Conservation (phyloP, 2,888 invertebrate genomes). For the Coelinius sp. region DNA sequence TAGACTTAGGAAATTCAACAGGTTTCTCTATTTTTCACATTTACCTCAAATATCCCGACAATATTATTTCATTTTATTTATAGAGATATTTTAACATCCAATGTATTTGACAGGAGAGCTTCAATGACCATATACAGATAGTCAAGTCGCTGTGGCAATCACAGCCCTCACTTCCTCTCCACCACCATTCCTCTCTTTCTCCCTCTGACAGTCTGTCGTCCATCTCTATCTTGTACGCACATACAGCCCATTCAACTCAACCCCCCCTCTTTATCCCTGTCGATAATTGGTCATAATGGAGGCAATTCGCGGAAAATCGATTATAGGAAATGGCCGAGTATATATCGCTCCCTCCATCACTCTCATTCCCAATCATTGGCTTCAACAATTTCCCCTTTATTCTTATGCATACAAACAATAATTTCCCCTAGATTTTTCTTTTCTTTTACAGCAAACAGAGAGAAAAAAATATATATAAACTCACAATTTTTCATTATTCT, state of each 20-base stretch:
- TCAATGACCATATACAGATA: not conserved
- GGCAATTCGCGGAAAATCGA: conserved; percentile 67
- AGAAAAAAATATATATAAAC: not conserved
- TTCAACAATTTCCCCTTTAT: conserved; percentile 31
- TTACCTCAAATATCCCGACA: too few species aligned
- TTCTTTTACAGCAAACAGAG: not conserved
- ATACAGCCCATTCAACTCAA: conserved; percentile 36
- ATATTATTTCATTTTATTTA: too few species aligned
- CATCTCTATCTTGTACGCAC: conserved; percentile 17
- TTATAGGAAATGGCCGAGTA: conserved; percentile 62
- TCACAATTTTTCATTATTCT: not conserved
- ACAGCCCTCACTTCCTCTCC: conserved; percentile 31
- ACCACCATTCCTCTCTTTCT: not conserved
- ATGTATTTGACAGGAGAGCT: not conserved
- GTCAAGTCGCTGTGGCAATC: conserved; percentile 12
- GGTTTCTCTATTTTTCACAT: not conserved
- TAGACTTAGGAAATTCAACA: conserved; percentile 5
- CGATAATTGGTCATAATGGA: conserved; percentile 67
- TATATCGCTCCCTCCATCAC: conserved; percentile 30
- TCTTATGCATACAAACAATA: conserved; percentile 7
- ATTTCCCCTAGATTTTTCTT: not conserved
- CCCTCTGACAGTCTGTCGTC: conserved; percentile 17
- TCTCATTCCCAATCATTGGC: conserved; percentile 22
- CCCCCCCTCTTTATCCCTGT: conserved; percentile 57
- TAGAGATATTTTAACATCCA: too few species aligned